Evolutionary conservation across 2,113 vertebrate species (phyloP).

Genomic region (Actinemys pallida): DNA sequence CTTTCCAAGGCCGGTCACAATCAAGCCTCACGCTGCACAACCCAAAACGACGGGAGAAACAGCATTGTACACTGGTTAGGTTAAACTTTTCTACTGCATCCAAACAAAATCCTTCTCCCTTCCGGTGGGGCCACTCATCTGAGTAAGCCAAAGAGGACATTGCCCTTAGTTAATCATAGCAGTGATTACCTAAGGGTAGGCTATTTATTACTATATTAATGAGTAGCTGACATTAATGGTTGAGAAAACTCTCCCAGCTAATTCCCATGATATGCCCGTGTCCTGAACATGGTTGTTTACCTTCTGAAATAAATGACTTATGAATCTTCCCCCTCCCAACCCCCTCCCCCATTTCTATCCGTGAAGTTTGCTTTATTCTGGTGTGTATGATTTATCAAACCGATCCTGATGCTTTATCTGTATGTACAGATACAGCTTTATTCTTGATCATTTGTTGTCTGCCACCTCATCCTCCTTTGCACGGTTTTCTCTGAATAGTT

Average conservation of each 20-base stretch:
- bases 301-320: background rate
- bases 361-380: background rate
- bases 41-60: background rate
- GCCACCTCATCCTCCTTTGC: background rate
- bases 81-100: background rate
- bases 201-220: background rate
- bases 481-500: background rate
- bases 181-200: background rate
- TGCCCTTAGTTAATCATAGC: fast-evolving
- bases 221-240: background rate
- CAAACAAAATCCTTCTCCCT: background rate
- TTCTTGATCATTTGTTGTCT: background rate
- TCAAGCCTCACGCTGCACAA: fast-evolving
- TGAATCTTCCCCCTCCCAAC: background rate
- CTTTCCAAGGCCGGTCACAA: background rate
- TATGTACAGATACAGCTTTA: background rate
- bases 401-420: background rate
- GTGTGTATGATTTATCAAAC: background rate
- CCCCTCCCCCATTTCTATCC: background rate
- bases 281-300: background rate
- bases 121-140: background rate
- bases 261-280: background rate
- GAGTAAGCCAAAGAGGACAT: background rate
- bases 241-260: background rate
- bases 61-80: background rate